phyloP scores from a whole-genome alignment of 2,888 invertebrate genomes.

The Diogma glabrata region DNA sequence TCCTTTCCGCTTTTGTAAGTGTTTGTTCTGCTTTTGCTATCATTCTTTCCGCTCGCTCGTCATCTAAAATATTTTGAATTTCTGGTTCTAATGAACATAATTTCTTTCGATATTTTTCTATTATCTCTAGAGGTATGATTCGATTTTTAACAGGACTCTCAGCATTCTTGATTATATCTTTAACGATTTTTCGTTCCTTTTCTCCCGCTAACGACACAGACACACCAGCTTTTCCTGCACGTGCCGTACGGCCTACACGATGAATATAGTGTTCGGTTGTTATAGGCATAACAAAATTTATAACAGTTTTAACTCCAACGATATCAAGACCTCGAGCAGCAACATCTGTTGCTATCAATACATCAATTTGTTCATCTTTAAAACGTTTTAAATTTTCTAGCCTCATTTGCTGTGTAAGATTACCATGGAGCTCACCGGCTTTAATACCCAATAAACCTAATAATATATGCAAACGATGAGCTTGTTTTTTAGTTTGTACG shows the following conservation, averaged over 20 bases:
- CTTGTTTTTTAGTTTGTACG: conserved; percentile 92
- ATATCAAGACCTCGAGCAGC: conserved; percentile 91
- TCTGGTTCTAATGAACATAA: conserved; percentile 64
- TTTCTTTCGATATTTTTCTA: conserved; percentile 72
- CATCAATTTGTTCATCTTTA: conserved; percentile 70
- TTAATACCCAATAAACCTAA: conserved; percentile 81
- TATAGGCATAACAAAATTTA: conserved; percentile 93
- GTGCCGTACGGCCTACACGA: conserved; percentile 85
- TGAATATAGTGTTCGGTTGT: conserved; percentile 95
- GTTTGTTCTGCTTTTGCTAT: conserved; percentile 76
- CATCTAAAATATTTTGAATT: conserved; percentile 66
- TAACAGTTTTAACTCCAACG: conserved; percentile 91
- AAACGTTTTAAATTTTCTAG: conserved; percentile 80
- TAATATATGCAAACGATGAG: conserved; percentile 85
- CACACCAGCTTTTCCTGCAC: conserved; percentile 87
- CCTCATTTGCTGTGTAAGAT: conserved; percentile 89
- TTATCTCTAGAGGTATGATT: conserved; percentile 76
- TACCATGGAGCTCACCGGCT: conserved; percentile 85
- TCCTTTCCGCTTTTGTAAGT: conserved; percentile 57
- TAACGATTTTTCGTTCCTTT: conserved; percentile 78
- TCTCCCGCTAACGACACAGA: conserved; percentile 94
- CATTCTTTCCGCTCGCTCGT: conserved; percentile 73
- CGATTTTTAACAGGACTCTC: conserved; percentile 76
- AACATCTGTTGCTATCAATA: conserved; percentile 90
- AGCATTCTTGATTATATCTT: conserved; percentile 81